Evolutionary conservation across 2,888 invertebrate species (phyloP).

Genomic region (Stenichneumon culpator): DNA sequence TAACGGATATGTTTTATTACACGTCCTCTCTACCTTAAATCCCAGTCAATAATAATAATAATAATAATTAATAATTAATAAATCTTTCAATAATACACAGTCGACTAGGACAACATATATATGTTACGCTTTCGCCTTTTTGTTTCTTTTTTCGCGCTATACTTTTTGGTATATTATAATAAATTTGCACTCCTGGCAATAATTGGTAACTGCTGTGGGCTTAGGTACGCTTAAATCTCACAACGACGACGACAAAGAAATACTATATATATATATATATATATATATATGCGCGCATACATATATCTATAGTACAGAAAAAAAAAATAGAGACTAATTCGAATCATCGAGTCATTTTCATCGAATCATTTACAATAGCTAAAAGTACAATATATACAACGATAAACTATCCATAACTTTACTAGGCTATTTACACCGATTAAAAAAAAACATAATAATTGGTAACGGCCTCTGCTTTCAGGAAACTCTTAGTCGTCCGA

Average conservation of each 20-base stretch:
- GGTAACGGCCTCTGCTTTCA: conserved; percentile 70
- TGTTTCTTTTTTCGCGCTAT: conserved; percentile 33
- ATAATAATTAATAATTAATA: conserved; percentile 49
- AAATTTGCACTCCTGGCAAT: conserved; percentile 62
- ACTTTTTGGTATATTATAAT: conserved; percentile 58
- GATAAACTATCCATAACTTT: conserved; percentile 54
- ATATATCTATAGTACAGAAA: conserved; percentile 44
- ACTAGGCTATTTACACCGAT: conserved; percentile 71
- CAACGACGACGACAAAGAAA: conserved; percentile 50
- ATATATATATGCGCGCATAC: conserved; percentile 14
- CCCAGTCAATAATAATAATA: conserved; percentile 58
- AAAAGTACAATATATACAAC: conserved; percentile 48
- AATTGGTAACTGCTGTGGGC: conserved; percentile 67
- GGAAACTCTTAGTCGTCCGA: conserved; percentile 12
- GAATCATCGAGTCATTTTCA: neutral
- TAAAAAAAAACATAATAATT: conserved; percentile 66
- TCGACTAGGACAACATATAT: conserved; percentile 65
- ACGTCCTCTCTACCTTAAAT: conserved; percentile 33
- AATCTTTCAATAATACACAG: conserved; percentile 65
- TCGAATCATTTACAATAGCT: conserved; percentile 15
- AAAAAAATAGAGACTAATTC: neutral
- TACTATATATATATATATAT: conserved; percentile 22
- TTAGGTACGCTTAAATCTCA: conserved; percentile 58
- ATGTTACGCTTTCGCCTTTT: conserved; percentile 37
- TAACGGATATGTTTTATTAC: conserved; percentile 65